These are phyloP conservation scores for Diacarnus erythraeanus DNA, from an alignment of 37 sponge, comb jelly and placozoan genomes.

Conservation along the genomic window DNA sequence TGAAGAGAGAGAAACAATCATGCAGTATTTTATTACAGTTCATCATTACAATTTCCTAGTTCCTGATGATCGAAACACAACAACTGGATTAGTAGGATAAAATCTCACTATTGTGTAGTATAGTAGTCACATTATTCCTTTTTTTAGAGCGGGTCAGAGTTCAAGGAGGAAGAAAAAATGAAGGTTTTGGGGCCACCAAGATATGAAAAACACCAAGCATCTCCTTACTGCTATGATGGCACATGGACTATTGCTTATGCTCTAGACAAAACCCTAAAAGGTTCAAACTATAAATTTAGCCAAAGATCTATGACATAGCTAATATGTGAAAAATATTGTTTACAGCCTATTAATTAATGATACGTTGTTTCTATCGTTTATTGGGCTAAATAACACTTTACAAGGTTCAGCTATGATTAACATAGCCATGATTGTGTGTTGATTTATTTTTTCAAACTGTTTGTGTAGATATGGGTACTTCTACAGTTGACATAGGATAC, in stretches of 20 bases:
- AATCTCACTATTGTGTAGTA: neutral
- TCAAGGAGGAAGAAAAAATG: neutral
- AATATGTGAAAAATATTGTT: too few species aligned
- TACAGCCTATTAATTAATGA: too few species aligned
- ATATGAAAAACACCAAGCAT: neutral
- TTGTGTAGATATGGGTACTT: neutral
- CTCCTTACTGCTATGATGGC: constrained; percentile 44
- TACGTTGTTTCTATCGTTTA: too few species aligned
- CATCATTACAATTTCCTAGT: neutral
- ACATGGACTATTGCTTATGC: constrained; percentile 48
- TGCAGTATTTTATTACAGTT: neutral
- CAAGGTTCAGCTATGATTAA: neutral
- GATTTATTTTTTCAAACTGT: neutral
- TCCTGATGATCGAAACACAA: neutral
- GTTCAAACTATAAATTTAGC: too few species aligned
- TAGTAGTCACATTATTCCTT: neutral
- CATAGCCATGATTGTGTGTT: neutral
- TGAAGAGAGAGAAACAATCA: neutral
- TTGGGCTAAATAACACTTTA: constrained; percentile 28
- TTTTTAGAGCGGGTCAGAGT: constrained; percentile 18
- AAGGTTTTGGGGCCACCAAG: neutral
- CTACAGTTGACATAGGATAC: neutral
- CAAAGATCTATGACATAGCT: too few species aligned
- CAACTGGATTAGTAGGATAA: neutral
- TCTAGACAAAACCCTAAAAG: constrained; percentile 22